A percentile compares a stretch with the other conserved stretches of the same genome.
These are phyloP conservation scores for Delia radicum DNA, from an alignment of 1,140 invertebrate species.

Conservation along the genomic window DNA sequence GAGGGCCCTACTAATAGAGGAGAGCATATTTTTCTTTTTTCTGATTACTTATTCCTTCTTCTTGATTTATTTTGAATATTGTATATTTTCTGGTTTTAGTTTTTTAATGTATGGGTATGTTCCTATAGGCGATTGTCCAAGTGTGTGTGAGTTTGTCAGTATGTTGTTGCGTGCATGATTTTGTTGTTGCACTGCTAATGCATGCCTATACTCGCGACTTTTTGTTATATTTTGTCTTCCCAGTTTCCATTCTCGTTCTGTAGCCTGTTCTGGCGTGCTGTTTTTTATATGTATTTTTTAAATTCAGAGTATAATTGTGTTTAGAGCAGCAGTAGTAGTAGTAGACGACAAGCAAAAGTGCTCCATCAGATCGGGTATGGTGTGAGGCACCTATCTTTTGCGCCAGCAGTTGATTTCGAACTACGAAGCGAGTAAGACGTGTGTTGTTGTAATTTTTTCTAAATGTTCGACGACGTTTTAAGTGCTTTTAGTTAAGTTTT, in stretches of 20 bases:
- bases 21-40: not conserved
- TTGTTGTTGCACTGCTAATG: slow-evolving; percentile 10
- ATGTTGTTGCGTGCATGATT: slow-evolving; percentile 16
- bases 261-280: slow-evolving; percentile 11
- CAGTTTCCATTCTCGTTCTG: slow-evolving; percentile 12
- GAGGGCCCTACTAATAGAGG: not conserved
- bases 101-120: not conserved
- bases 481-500: slow-evolving; percentile 39
- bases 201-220: not conserved
- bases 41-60: not conserved
- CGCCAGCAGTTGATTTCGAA: slow-evolving; percentile 42
- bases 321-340: not conserved
- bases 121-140: not conserved
- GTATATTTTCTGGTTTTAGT: not conserved
- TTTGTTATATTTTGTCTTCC: not conserved
- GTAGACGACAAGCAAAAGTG: not conserved
- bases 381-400: slow-evolving; percentile 21
- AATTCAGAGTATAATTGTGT: not conserved
- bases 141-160: not conserved
- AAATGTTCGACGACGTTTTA: slow-evolving; percentile 38
- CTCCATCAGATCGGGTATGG: slow-evolving; percentile 5
- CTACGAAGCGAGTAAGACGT: slow-evolving; percentile 55
- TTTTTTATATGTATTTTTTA: slow-evolving; percentile 2
- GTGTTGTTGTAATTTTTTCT: slow-evolving; percentile 31
- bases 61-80: no score